Conservation (phyloP, 2,888 invertebrate species). For the Neoaliturus tenellus region DNA sequence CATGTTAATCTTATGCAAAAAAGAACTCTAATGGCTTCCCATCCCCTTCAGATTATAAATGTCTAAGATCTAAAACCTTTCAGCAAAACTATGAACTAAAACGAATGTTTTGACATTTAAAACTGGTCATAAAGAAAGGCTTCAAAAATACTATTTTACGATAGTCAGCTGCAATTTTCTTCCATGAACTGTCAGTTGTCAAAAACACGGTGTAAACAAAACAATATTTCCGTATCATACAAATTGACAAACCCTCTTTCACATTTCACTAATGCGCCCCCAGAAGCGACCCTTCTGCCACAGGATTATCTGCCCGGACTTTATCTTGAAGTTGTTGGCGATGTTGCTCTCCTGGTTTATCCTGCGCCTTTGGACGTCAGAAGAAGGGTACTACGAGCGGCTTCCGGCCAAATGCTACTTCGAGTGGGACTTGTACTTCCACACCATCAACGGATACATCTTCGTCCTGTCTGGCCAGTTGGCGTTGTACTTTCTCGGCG, state of each 20-base stretch:
- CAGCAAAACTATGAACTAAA: too few species aligned
- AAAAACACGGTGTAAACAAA: background rate
- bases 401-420: conserved; percentile 13
- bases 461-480: conserved; percentile 1
- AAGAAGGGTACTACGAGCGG: background rate
- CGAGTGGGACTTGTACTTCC: conserved; percentile 9
- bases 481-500: background rate
- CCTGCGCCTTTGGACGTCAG: background rate
- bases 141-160: too few species aligned
- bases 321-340: background rate
- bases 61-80: too few species aligned
- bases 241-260: background rate
- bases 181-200: background rate
- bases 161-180: too few species aligned
- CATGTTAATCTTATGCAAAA: too few species aligned
- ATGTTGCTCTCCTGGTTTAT: background rate
- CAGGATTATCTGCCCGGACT: background rate
- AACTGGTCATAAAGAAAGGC: too few species aligned
- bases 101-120: too few species aligned
- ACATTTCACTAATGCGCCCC: background rate
- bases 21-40: too few species aligned
- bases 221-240: background rate
- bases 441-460: background rate
- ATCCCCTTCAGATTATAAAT: too few species aligned
- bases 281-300: background rate